These are phyloP conservation scores for Tolypeutes matacus DNA, from an alignment of 2,797 vertebrate genomes.

Conservation along the genomic window DNA sequence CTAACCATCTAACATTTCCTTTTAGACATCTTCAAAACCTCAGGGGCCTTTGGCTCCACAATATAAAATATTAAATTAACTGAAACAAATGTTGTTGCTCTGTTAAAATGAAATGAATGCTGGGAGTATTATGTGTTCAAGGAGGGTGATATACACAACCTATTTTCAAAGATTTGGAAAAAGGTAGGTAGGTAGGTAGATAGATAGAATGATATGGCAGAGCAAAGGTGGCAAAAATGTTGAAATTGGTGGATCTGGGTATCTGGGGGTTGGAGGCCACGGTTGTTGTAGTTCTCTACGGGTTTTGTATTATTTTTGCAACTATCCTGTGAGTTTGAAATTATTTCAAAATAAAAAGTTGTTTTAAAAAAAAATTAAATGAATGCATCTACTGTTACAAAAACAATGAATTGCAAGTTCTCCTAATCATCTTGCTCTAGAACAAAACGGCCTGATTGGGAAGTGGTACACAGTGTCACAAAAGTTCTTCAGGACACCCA, in stretches of 20 bases:
- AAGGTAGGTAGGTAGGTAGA: no score
- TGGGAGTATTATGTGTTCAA: no score
- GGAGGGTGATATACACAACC: no score
- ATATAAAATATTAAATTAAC: not conserved
- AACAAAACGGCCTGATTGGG: not conserved
- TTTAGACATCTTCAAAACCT: not conserved
- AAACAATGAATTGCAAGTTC: not conserved
- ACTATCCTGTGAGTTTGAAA: no score
- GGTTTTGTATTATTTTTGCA: no score
- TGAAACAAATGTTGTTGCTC: not conserved
- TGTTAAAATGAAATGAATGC: not conserved
- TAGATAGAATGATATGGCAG: no score
- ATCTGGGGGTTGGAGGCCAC: no score
- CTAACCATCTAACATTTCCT: not conserved
- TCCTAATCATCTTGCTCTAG: not conserved
- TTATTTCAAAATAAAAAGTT: no score
- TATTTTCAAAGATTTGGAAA: no score
- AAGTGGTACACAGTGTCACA: not conserved
- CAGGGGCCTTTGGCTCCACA: not conserved
- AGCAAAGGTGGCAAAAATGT: no score
- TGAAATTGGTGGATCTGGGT: no score
- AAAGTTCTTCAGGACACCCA: not conserved
- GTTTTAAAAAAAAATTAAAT: not conserved
- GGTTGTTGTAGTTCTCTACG: no score
- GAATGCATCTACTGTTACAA: not conserved